Evolutionary conservation across 2,113 vertebrate species (phyloP), one percentile per base, ranked within the genome.

Genomic region (Rhadina sibilatrix): DNA sequence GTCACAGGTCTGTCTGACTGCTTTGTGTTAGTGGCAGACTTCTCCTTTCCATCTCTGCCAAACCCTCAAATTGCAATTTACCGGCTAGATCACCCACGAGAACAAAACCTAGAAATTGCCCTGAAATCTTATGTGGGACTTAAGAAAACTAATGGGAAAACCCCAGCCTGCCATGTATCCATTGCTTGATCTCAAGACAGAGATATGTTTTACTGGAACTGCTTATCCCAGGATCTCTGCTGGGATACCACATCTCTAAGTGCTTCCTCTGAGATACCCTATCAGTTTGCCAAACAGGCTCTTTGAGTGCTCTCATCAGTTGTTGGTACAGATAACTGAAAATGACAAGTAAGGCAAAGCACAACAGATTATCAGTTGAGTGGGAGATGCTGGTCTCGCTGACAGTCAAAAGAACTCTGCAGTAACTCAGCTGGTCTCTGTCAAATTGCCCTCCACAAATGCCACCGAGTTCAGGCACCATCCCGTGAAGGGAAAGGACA

Each of bases 271-370:
- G 68, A 92, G 86, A 88, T 81, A 87, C 0, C 0, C 56, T 78
- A 92, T 91, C 91, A 84, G 64, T 75, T 75, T 87, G 77, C 42
- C 91, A 56, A 94, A 25, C 72, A 87, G 72, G 53, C 74, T 74
- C 40, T 92, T 47, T 52, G 83, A 92, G 76, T n/a, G 52, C 56
- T 92, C 86, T 81, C 60, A 16, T 81, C 69, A 60, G 65, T 40
- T 87, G 57, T 53, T 60, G 1, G 8, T 69, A 71, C 49, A 92
- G 87, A 92, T 89, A 94, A 92, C 38, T 15, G 35, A 47, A 89
- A 44, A 60, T 30, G 33, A 87, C 72, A 92, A 81, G 56, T 21
- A 59, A 93, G 35, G 76, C 56, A 83, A 71, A 92, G 49, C 61
- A 78, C 35, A 71, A 23, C 17, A 37, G 80, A 64, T 89, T 79